Evolutionary conservation across 2,113 vertebrate genomes (phyloP).

Genomic region (Thomomys bottae): DNA sequence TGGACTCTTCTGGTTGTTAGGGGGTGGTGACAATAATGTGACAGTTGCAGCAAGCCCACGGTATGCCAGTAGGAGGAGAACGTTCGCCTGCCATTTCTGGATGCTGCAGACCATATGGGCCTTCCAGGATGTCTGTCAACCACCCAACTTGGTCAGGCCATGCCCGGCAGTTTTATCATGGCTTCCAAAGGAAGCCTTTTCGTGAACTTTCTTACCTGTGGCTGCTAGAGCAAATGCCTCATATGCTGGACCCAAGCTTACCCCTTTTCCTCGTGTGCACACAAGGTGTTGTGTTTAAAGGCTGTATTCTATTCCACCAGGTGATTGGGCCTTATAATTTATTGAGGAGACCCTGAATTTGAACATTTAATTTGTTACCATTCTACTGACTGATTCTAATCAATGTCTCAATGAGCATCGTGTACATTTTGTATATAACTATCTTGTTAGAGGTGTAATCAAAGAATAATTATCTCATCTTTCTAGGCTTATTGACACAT

Average conservation of each 20-base stretch:
- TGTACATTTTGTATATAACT: neutral
- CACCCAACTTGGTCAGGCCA: conserved; percentile 78
- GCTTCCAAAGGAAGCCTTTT: conserved; percentile 70
- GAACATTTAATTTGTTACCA: neutral
- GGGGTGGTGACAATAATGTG: neutral
- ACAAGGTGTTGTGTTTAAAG: neutral
- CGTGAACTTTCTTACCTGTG: conserved; percentile 4
- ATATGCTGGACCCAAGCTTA: rapidly evolving
- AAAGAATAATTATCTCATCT: neutral
- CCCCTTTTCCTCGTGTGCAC: neutral
- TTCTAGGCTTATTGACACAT: neutral
- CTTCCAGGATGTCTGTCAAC: conserved; percentile 81
- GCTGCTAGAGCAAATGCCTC: neutral
- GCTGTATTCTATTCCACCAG: neutral
- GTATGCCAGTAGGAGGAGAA: conserved; percentile 82
- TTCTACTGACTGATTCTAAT: neutral
- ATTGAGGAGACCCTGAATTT: neutral
- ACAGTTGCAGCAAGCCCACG: conserved; percentile 69
- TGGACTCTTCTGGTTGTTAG: neutral
- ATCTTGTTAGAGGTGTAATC: neutral
- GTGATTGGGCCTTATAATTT: neutral
- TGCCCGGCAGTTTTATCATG: conserved; percentile 71
- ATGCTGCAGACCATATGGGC: conserved; percentile 83
- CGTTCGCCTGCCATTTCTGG: conserved; percentile 82
- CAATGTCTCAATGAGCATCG: neutral